These are phyloP conservation scores for Agrenia bidenticulata DNA, from an alignment of 2,888 invertebrate species.

Conservation along the genomic window DNA sequence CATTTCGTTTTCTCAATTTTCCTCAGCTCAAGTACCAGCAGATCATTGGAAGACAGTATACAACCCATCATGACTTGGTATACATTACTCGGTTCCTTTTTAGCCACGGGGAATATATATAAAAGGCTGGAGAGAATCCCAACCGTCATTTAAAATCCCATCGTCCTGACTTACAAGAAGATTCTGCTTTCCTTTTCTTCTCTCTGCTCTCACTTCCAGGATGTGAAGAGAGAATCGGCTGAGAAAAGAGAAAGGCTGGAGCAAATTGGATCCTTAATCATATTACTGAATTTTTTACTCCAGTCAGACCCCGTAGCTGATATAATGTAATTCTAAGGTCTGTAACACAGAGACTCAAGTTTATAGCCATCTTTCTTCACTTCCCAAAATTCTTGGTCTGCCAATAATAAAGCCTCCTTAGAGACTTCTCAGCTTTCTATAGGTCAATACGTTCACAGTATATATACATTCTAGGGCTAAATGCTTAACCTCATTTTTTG, in stretches of 20 bases:
- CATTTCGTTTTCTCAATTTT: no score
- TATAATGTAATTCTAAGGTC: neutral
- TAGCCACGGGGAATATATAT: constrained; percentile 4
- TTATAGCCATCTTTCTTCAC: neutral
- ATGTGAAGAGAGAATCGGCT: neutral
- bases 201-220: neutral
- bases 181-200: neutral
- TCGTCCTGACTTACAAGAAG: neutral
- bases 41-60: no score
- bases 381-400: neutral
- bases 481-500: no score
- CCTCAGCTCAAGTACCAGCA: no score
- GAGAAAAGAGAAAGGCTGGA: constrained; percentile 2
- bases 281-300: constrained; percentile 16
- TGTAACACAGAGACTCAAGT: neutral
- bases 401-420: constrained; percentile 6
- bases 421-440: neutral
- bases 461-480: no score
- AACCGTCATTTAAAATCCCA: constrained; percentile 17
- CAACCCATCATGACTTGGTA: no score
- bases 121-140: neutral
- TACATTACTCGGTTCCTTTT: neutral
- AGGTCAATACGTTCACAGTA: no score
- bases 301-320: neutral
- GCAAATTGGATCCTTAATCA: constrained; percentile 21